phyloP scores from a whole-genome alignment of 1,140 invertebrate species.

The Gyrodactylus bullatarudis region DNA sequence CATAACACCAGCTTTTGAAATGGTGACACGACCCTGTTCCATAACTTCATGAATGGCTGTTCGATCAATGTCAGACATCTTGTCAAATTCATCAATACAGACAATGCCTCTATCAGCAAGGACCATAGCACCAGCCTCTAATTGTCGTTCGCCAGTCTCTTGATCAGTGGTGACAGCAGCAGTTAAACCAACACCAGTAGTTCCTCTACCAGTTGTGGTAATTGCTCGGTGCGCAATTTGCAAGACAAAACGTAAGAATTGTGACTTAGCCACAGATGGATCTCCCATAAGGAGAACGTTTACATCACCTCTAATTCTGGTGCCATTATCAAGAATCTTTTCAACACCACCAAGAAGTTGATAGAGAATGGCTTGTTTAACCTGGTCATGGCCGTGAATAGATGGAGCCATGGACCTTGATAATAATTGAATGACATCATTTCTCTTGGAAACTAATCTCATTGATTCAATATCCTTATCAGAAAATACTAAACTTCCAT shows the following conservation, averaged over 20 bases:
- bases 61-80: constrained; percentile 97
- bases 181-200: constrained; percentile 79
- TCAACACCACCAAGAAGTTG: constrained; percentile 71
- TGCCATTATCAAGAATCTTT: constrained; percentile 72
- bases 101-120: constrained; percentile 81
- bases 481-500: constrained; percentile 37
- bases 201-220: constrained; percentile 71
- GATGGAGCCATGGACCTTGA: constrained; percentile 72
- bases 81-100: constrained; percentile 98
- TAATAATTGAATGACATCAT: constrained; percentile 56
- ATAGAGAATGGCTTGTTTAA: constrained; percentile 82
- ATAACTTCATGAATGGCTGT: constrained; percentile 90
- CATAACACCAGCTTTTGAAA: constrained; percentile 92
- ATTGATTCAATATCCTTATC: constrained; percentile 57
- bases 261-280: constrained; percentile 92
- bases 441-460: constrained; percentile 41
- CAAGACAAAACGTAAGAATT: constrained; percentile 31
- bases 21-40: constrained; percentile 46
- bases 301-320: constrained; percentile 78
- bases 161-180: constrained; percentile 80
- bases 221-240: constrained; percentile 35
- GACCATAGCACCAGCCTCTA: constrained; percentile 98
- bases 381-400: constrained; percentile 79
- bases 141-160: constrained; percentile 40
- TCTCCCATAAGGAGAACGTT: constrained; percentile 87